A percentile compares a stretch with the other conserved stretches of the same genome.
These are phyloP conservation scores for Cephus pulcher DNA, from an alignment of 2,888 invertebrate genomes.

Conservation along the genomic window DNA sequence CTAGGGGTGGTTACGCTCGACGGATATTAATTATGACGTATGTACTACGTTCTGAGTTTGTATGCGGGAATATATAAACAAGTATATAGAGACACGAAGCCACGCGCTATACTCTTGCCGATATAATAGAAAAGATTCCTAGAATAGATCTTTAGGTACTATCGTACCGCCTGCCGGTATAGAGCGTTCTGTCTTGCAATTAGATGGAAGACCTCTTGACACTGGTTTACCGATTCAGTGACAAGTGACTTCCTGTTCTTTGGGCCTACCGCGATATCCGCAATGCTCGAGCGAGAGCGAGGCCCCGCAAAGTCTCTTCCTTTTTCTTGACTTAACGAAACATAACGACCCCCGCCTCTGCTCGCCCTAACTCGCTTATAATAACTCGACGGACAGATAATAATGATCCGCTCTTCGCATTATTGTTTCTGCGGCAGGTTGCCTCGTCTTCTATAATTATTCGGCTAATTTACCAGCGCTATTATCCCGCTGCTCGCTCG, in stretches of 20 bases:
- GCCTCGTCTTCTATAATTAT: constrained; percentile 49
- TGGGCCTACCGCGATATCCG: not conserved
- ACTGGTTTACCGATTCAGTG: not conserved
- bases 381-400: constrained; percentile 50
- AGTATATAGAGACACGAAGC: not conserved
- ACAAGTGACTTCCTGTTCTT: not conserved
- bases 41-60: not conserved
- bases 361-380: constrained; percentile 55
- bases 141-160: too few species aligned
- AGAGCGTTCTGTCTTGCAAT: too few species aligned
- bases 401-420: constrained; percentile 50
- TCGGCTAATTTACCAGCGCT: constrained; percentile 45
- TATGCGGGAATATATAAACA: not conserved
- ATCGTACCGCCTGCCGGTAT: too few species aligned
- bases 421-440: constrained; percentile 54
- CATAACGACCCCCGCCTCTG: constrained; percentile 32
- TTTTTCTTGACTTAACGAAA: constrained; percentile 18
- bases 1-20: constrained; percentile 8
- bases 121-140: not conserved
- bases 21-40: constrained; percentile 5
- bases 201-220: not conserved
- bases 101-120: not conserved
- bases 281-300: not conserved
- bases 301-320: not conserved
- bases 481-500: not conserved